phyloP scores from a whole-genome alignment of 2,797 vertebrate species.

The Trematomus bernacchii region DNA sequence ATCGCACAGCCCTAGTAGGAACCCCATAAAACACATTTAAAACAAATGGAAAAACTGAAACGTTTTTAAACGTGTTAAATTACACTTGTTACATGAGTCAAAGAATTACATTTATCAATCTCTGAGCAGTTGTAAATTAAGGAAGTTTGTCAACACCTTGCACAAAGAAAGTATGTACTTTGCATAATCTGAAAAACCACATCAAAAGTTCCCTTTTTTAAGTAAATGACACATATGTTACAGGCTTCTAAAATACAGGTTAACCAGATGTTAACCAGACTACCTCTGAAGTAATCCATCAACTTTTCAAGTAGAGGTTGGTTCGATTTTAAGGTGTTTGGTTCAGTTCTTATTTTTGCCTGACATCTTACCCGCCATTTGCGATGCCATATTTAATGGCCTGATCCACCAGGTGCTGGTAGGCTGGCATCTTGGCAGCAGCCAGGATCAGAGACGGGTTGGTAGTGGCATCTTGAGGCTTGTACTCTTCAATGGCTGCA shows the following conservation, averaged over 20 bases:
- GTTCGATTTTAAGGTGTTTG: neutral
- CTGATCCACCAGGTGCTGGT: slow-evolving; percentile 92
- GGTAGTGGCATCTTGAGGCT: slow-evolving; percentile 98
- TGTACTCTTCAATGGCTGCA: slow-evolving; percentile 96
- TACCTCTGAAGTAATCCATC: neutral
- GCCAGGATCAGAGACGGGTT: slow-evolving; percentile 97
- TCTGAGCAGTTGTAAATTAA: slow-evolving; percentile 1
- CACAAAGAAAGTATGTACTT: neutral
- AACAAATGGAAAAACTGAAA: too few relatives aligned
- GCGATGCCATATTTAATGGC: slow-evolving; percentile 91
- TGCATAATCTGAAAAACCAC: slow-evolving; percentile 12
- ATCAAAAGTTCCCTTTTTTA: neutral
- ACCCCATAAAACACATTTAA: too few relatives aligned
- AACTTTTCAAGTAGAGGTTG: neutral
- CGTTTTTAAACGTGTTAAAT: too few relatives aligned
- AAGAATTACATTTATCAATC: too few relatives aligned
- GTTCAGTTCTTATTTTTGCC: neutral
- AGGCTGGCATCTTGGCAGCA: slow-evolving; percentile 94
- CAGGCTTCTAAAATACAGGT: neutral
- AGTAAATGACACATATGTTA: neutral
- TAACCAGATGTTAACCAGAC: neutral
- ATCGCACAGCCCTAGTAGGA: too few relatives aligned
- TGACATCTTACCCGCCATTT: slow-evolving; percentile 89
- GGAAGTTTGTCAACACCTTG: slow-evolving; percentile 26
- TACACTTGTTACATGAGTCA: too few relatives aligned